Evolutionary conservation across 2,113 vertebrate species (phyloP).

Genomic region (Scopus umbretta): DNA sequence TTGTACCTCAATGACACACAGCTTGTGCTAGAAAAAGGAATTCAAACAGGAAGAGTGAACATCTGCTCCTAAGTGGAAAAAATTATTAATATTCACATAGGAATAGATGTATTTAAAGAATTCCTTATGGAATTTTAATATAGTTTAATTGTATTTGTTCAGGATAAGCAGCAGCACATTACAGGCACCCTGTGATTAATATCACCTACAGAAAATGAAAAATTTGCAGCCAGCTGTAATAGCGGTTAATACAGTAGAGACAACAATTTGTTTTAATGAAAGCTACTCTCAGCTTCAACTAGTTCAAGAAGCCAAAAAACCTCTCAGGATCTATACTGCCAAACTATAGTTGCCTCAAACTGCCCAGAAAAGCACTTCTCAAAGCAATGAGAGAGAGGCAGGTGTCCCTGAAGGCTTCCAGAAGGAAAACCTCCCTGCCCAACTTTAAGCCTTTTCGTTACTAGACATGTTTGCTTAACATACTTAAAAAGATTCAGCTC

Average conservation of each 20-base stretch:
- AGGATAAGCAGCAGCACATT: slow-evolving; percentile 28
- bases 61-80: slow-evolving; percentile 42
- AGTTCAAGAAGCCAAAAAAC: neutral
- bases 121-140: slow-evolving; percentile 58
- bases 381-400: neutral
- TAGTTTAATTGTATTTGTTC: slow-evolving; percentile 57
- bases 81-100: slow-evolving; percentile 47
- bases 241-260: neutral
- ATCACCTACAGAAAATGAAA: slow-evolving; percentile 39
- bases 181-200: slow-evolving; percentile 60
- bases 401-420: neutral
- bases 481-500: neutral
- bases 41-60: slow-evolving; percentile 29
- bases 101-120: slow-evolving; percentile 58
- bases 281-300: neutral
- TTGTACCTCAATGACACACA: neutral
- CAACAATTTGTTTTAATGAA: neutral
- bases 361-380: neutral
- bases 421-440: neutral
- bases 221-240: slow-evolving; percentile 24
- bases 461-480: neutral
- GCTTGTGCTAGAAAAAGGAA: slow-evolving; percentile 3
- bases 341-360: neutral
- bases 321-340: neutral
- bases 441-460: neutral